Evolutionary conservation across 1,140 invertebrate species (phyloP), one percentile per base, ranked within the genome.

Genomic region (Meloidogyne chitwoodi): DNA sequence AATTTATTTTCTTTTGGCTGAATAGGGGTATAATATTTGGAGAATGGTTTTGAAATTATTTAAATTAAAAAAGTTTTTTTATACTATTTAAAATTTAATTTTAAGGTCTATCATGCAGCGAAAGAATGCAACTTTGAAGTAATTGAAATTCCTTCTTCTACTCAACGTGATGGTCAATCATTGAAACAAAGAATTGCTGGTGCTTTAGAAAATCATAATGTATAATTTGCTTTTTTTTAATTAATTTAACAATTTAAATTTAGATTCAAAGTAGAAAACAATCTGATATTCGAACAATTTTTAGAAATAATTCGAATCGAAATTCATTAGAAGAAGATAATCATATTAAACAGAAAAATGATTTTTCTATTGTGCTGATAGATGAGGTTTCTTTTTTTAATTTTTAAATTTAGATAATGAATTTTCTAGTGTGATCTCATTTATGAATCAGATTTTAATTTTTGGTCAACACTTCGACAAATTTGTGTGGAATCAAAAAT

Each of bases 71-170:
- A 61, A 24, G 41, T 10, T n/a, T 61, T 22, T 63, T 29, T 4
- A 6, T 22, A 27, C 11, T 12, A 14, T 27, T 31, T 27, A 8
- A 10, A 67, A 24, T n/a, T 63, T 71, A 3, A 48, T 62, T 19
- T 73, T 63, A 16, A 73, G 70, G 70, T 73, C 34, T 73, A 73
- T 73, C 64, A 64, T 16, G 48, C 70, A 26, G 70, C 70, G 31
- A 73, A 73, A n/a, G 16, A 22, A 24, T 34, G 56, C 26, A 61
- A 22, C 3, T 73, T 73, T 38, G 38, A 73, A 29, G 27, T 73
- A 24, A 41, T 73, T 64, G 70, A 73, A 63, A 73, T 73, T 61
- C n/a, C 70, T 38, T 24, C 70, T 12, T 56, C 41, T 31, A 31
- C 61, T n/a, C 29, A 26, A 24, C 70, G 70, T 26, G 70, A 73